A percentile compares a stretch with the other conserved stretches of the same genome.
Evolutionary conservation across 1,140 invertebrate genomes (phyloP).

Genomic region (Heliconius congener): DNA sequence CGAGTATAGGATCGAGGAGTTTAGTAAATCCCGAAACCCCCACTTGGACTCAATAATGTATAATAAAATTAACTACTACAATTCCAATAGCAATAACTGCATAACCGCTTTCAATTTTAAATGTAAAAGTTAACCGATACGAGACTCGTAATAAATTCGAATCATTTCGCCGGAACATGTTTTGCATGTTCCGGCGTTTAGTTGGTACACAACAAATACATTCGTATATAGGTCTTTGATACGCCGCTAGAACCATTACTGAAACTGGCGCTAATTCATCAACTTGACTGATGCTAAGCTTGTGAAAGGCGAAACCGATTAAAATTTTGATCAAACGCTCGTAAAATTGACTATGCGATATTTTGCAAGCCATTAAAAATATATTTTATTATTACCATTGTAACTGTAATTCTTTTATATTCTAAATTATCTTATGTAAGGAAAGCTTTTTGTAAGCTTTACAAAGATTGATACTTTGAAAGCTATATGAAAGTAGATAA

Average conservation of each 20-base stretch:
- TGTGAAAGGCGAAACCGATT: constrained; percentile 60
- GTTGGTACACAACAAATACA: not conserved
- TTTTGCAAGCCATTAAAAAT: constrained; percentile 19
- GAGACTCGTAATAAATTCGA: not conserved
- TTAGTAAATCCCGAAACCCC: too few relatives aligned
- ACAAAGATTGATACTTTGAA: not conserved
- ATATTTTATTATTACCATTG: not conserved
- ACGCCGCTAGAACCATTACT: constrained; percentile 32
- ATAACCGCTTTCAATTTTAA: not conserved
- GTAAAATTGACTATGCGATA: constrained; percentile 28
- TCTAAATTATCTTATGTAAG: not conserved
- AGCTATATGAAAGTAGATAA: not conserved
- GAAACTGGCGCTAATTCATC: constrained; percentile 46
- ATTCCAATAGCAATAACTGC: not conserved
- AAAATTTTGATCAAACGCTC: constrained; percentile 47
- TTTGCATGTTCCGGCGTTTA: not conserved
- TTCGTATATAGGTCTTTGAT: constrained; percentile 38
- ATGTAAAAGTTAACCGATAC: not conserved
- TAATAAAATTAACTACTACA: not conserved
- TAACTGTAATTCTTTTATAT: not conserved
- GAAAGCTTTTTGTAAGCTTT: not conserved
- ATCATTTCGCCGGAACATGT: not conserved
- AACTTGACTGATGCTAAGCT: constrained; percentile 45
- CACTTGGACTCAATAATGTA: too few relatives aligned
- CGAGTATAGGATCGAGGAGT: too few relatives aligned